Conservation (phyloP, 2,888 invertebrate species). For the Antitype chi region DNA sequence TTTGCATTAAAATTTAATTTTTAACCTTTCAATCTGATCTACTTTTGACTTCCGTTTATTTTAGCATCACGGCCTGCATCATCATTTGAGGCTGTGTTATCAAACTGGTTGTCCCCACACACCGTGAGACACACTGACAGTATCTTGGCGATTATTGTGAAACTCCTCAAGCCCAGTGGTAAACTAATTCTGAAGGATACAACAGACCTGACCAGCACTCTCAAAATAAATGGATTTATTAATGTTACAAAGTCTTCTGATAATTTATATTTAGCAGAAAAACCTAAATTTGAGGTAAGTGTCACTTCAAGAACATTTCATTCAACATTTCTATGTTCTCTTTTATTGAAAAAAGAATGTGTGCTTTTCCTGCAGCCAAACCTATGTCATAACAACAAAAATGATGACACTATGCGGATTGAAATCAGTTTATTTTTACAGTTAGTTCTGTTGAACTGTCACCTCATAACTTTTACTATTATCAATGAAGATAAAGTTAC, state of each 20-base stretch:
- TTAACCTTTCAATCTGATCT: not conserved
- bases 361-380: not conserved
- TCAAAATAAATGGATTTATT: constrained; percentile 93
- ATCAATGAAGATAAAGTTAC: not conserved
- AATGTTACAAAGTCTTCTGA: constrained; percentile 79
- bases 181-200: constrained; percentile 89
- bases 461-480: not conserved
- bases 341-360: not conserved
- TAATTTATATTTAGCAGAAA: constrained; percentile 87
- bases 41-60: not conserved
- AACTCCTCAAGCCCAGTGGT: constrained; percentile 92
- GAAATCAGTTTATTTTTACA: not conserved
- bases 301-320: not conserved
- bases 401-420: too few species aligned
- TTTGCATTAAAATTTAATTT: not conserved
- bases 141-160: constrained; percentile 90
- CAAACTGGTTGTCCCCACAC: constrained; percentile 86
- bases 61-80: constrained; percentile 91
- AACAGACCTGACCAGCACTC: constrained; percentile 83
- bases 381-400: not conserved
- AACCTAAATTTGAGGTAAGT: constrained; percentile 93
- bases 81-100: constrained; percentile 91
- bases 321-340: not conserved
- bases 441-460: not conserved
- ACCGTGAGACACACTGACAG: constrained; percentile 82